These are phyloP conservation scores for Anarhynchus alexandrinus DNA, from an alignment of 2,113 vertebrate species.

Conservation along the genomic window DNA sequence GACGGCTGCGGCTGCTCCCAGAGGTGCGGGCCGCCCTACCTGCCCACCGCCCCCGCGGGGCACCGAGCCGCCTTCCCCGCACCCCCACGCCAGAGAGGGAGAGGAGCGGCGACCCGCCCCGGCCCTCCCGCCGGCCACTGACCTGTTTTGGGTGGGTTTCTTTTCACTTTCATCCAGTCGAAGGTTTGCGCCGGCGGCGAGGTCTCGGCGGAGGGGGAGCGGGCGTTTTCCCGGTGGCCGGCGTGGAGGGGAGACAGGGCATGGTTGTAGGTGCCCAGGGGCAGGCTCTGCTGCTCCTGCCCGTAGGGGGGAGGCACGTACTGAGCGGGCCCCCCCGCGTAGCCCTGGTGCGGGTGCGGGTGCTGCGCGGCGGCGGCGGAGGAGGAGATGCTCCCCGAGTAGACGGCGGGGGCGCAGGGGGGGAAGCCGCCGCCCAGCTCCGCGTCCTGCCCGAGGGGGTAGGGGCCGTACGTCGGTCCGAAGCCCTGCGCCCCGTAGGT, in stretches of 20 bases:
- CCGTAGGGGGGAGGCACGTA: slow-evolving; percentile 84
- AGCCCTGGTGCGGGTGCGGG: slow-evolving; percentile 88
- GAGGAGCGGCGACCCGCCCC: not conserved
- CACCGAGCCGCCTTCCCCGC: not conserved
- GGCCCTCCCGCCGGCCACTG: slow-evolving; percentile 50
- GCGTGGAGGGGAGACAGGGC: slow-evolving; percentile 87
- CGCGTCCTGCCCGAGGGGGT: slow-evolving; percentile 89
- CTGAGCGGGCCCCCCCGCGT: slow-evolving; percentile 86
- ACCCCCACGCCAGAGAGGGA: not conserved
- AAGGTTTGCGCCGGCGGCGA: slow-evolving; percentile 90
- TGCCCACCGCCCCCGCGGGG: not conserved
- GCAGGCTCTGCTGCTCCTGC: slow-evolving; percentile 84
- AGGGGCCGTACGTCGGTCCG: slow-evolving; percentile 83
- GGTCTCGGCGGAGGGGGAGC: slow-evolving; percentile 87
- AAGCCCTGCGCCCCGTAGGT: slow-evolving; percentile 88
- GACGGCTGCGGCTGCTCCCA: not conserved
- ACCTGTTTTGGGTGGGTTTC: slow-evolving; percentile 99
- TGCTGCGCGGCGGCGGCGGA: slow-evolving; percentile 77
- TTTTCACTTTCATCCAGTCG: slow-evolving; percentile 99
- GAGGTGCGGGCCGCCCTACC: not conserved
- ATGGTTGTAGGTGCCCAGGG: slow-evolving; percentile 82
- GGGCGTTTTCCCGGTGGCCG: slow-evolving; percentile 84
- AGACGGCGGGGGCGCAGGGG: slow-evolving; percentile 87
- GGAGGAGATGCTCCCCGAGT: slow-evolving; percentile 88
- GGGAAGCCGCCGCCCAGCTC: slow-evolving; percentile 85